Percentiles rank a stretch among this genome's conserved stretches.
These are phyloP conservation scores for Cyprinella venusta DNA, from an alignment of 2,797 vertebrate species.

Conservation along the genomic window DNA sequence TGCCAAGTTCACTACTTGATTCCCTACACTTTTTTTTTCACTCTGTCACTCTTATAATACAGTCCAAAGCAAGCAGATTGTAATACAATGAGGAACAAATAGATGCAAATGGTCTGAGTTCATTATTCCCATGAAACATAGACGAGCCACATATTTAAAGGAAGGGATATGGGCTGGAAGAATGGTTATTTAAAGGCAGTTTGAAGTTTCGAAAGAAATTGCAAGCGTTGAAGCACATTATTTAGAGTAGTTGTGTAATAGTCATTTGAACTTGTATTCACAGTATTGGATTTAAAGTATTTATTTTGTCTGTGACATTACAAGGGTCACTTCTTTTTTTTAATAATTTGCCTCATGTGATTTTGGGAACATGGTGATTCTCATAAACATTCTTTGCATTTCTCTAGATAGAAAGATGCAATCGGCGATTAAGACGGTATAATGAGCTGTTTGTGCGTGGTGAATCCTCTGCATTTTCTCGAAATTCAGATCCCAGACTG, in stretches of 20 bases:
- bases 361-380: not conserved
- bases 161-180: not conserved
- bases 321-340: not conserved
- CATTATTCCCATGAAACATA: not conserved
- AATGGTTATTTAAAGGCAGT: constrained; percentile 4
- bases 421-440: not conserved
- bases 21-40: not conserved
- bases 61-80: constrained; percentile 39
- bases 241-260: not conserved
- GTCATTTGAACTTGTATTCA: not conserved
- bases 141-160: not conserved
- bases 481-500: not conserved
- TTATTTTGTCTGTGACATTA: not conserved
- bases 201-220: not conserved
- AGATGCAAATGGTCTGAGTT: not conserved
- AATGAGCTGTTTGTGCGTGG: not conserved
- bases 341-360: not conserved
- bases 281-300: not conserved
- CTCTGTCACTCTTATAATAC: not conserved
- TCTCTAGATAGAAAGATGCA: not conserved
- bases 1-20: not conserved
- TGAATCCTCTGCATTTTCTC: not conserved
- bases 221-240: not conserved
- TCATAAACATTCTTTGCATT: not conserved
- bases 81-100: constrained; percentile 1